Evolutionary conservation across 2,888 invertebrate species (phyloP).

Genomic region (Lochmaea capreae): DNA sequence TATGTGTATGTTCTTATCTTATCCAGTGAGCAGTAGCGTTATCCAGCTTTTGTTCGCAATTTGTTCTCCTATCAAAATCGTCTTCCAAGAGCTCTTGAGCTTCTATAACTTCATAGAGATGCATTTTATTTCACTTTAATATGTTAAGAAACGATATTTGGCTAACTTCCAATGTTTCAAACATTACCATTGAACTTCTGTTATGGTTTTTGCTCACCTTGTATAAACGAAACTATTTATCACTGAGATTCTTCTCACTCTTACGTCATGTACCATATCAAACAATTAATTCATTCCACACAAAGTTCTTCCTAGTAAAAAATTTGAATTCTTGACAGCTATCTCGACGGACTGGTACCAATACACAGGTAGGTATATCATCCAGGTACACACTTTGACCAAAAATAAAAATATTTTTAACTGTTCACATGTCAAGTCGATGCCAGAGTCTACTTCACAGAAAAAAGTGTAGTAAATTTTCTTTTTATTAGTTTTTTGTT

Average conservation of each 20-base stretch:
- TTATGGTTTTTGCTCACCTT: not conserved
- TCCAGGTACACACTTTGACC: slow-evolving; percentile 56
- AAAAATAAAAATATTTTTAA: slow-evolving; percentile 38
- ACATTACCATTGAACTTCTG: no score
- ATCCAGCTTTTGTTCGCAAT: no score
- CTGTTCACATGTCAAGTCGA: slow-evolving; percentile 58
- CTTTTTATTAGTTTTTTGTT: slow-evolving; percentile 59
- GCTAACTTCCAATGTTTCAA: no score
- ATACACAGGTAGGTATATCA: not conserved
- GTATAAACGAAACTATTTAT: slow-evolving; percentile 10
- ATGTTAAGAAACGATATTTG: no score
- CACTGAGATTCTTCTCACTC: not conserved
- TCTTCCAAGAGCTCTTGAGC: no score
- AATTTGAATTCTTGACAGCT: slow-evolving; percentile 6
- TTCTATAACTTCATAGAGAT: no score
- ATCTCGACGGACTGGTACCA: not conserved
- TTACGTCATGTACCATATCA: not conserved
- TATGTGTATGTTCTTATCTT: no score
- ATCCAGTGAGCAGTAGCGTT: no score
- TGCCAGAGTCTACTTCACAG: slow-evolving; percentile 60
- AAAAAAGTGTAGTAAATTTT: slow-evolving; percentile 62
- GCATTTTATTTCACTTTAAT: no score
- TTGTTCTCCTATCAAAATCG: no score
- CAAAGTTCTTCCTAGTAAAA: not conserved
- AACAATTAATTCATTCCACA: slow-evolving; percentile 5